Percentiles rank a stretch among this genome's conserved stretches.
phyloP scores from a whole-genome alignment of 2,113 vertebrate species.

The Ailurus styani region DNA sequence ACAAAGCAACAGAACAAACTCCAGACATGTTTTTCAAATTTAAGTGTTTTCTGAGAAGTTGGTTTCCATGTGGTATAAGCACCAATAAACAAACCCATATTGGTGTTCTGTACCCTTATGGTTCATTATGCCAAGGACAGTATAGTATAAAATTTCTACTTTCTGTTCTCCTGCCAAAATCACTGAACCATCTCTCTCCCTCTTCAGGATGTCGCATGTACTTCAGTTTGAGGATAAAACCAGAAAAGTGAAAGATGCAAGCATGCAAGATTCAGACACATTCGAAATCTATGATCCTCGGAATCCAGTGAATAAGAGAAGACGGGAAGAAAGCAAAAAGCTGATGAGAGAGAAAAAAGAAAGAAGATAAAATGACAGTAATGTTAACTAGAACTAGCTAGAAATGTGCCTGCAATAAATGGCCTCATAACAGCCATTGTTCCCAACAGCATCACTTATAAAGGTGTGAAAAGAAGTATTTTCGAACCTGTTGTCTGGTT shows the following conservation, averaged over 20 bases:
- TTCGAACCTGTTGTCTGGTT: constrained; percentile 74
- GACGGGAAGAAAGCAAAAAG: constrained; percentile 98
- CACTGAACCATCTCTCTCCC: constrained; percentile 60
- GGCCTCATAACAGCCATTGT: constrained; percentile 44
- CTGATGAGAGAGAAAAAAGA: constrained; percentile 96
- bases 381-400: constrained; percentile 55
- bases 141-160: not conserved
- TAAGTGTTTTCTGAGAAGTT: constrained; percentile 31
- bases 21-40: constrained; percentile 31
- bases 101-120: not conserved
- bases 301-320: constrained; percentile 96
- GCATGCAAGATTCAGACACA: constrained; percentile 95
- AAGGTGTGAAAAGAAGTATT: constrained; percentile 73
- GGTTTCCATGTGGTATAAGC: not conserved
- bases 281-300: constrained; percentile 98
- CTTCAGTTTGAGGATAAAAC: constrained; percentile 97
- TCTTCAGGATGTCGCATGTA: constrained; percentile 93
- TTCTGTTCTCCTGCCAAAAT: not conserved
- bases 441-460: constrained; percentile 64
- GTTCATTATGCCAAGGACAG: not conserved
- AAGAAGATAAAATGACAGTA: constrained; percentile 81
- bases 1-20: constrained; percentile 21
- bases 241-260: constrained; percentile 98
- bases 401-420: constrained; percentile 63
- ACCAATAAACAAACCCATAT: constrained; percentile 7